Conservation (phyloP, 2,797 vertebrate genomes). For the Salmo trutta region DNA sequence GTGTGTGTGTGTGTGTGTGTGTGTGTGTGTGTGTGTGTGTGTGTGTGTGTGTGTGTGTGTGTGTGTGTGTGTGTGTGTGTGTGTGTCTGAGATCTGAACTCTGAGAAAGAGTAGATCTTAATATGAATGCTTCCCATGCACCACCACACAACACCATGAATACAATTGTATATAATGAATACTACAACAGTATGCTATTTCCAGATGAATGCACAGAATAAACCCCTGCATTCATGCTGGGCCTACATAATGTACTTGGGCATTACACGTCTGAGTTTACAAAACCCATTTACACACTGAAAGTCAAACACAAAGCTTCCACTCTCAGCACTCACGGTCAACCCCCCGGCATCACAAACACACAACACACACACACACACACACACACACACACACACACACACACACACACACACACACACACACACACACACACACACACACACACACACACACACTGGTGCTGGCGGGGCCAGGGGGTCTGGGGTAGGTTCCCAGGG, state of each 20-base stretch:
- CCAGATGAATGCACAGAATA: conserved; percentile 39
- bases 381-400: conserved; percentile 10
- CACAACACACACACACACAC: conserved; percentile 8
- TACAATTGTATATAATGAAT: conserved; percentile 45
- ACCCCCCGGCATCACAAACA: conserved; percentile 6
- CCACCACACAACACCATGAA: conserved; percentile 31
- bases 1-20: conserved; percentile 6
- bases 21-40: conserved; percentile 15
- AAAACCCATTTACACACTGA: conserved; percentile 55
- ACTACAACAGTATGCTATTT: conserved; percentile 28
- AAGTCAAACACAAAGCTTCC: conserved; percentile 57
- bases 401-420: conserved; percentile 29
- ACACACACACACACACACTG: conserved; percentile 22
- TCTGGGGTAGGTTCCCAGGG: conserved; percentile 79
- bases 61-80: conserved; percentile 4
- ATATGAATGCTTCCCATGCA: conserved; percentile 41
- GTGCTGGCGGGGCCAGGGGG: conserved; percentile 64
- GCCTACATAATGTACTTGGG: conserved; percentile 28
- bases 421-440: conserved; percentile 24
- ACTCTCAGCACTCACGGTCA: conserved; percentile 15
- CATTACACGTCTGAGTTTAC: conserved; percentile 49
- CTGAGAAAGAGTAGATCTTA: conserved; percentile 45
- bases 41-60: conserved; percentile 22
- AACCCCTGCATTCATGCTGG: conserved; percentile 48
- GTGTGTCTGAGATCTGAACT: conserved; percentile 13